phyloP scores from a whole-genome alignment of 2,113 vertebrate species.

The Austrofundulus limnaeus region DNA sequence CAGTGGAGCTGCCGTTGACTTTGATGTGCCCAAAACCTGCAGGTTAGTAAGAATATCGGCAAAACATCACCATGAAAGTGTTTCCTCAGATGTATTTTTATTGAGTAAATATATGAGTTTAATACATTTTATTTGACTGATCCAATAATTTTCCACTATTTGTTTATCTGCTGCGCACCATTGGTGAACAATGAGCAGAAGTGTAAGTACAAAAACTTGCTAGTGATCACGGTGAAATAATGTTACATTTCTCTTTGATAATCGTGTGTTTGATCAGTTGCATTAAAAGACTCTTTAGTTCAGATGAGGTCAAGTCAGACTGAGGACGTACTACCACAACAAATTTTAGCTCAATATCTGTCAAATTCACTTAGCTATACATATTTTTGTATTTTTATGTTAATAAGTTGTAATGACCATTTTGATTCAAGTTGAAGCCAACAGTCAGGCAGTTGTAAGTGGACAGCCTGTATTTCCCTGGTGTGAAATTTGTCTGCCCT shows the following conservation, averaged over 20 bases:
- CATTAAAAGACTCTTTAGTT: constrained; percentile 48
- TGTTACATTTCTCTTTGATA: constrained; percentile 28
- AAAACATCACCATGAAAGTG: constrained; percentile 1
- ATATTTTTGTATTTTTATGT: too few species aligned
- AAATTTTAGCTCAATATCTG: too few species aligned
- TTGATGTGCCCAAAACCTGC: constrained; percentile 90
- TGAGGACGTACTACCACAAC: background rate
- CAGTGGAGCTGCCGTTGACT: constrained; percentile 83
- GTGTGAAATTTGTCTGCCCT: constrained; percentile 2
- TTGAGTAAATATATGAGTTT: background rate
- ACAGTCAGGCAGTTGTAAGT: background rate
- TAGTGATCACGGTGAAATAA: background rate
- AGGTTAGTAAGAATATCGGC: constrained; percentile 48
- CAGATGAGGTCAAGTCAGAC: constrained; percentile 51
- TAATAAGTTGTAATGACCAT: too few species aligned
- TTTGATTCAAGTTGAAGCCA: too few species aligned
- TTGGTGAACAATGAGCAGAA: constrained; percentile 62
- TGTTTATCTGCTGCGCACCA: constrained; percentile 9
- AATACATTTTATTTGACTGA: background rate
- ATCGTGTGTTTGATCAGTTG: constrained; percentile 46
- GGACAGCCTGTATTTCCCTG: background rate
- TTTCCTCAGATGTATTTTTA: background rate
- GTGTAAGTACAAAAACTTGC: constrained; percentile 67
- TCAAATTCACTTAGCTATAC: too few species aligned
- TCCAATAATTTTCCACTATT: constrained; percentile 9